Base-by-base conservation (phyloP, 2,113 vertebrate species). In the Chlorodrepanis virens region DNA sequence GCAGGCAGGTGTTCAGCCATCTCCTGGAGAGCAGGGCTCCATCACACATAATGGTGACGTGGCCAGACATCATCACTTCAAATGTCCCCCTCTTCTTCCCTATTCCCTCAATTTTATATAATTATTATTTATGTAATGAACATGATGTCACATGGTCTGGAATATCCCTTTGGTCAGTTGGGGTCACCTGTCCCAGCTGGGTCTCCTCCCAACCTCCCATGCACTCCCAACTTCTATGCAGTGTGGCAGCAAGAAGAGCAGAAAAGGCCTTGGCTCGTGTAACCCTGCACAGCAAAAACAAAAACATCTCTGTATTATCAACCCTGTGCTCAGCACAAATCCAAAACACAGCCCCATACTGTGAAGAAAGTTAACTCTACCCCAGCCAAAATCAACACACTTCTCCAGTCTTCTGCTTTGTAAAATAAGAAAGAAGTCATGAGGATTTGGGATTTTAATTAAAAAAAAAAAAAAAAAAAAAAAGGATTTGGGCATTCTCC, bases 21-120 rank as follows among this genome's bases (percentile, higher is more conserved):
- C 39, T 23, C 39, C 54, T 20, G 64, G 19, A 78, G 8, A 61
- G 28, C 74, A 53, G n/a, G 12, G 23, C 10, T 25, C 19, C 33
- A 8, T 33, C 63, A 28, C 12, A 2, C 2, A 0, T 19, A 53
- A 33, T 1, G 0, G 28, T 39, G 28, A 69, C 1, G 0, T 24
- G 15, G 28, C n/a, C 39, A 78, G 47, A 20, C 5, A 11, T 3
- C 14, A 39, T 53, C 33, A 23, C 18, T 24, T 45, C 54, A 69
- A 61, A 53, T 61, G 28, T 28, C 23, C 15, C 23, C 19, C 6
- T 53, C 39, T 39, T 45, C 15, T 39, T 69, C n/a, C n/a, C 45
- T 61, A 10, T 61, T 69, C 19, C 5, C n/a, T 28, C 6, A 15
- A 23, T 13, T 45, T 37, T 10, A 37, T 14, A 60, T 67, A 31